phyloP scores from a whole-genome alignment of 2,888 invertebrate species.

The Platypus cylindrus region DNA sequence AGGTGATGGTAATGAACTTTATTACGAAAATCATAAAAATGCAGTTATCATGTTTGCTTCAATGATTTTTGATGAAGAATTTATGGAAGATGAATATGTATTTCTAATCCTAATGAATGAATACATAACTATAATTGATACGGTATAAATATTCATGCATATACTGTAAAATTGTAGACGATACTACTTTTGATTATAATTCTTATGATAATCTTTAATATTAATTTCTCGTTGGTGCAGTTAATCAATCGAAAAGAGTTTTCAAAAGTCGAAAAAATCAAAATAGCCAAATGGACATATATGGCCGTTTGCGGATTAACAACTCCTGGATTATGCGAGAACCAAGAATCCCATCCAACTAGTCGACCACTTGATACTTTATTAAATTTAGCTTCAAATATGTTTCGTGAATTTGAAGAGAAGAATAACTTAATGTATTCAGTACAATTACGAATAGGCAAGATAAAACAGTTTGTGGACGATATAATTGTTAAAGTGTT shows the following conservation, averaged over 20 bases:
- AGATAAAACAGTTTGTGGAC: slow-evolving; percentile 21
- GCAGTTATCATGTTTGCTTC: slow-evolving; percentile 96
- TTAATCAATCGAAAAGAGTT: slow-evolving; percentile 20
- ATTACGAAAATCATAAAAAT: slow-evolving; percentile 70
- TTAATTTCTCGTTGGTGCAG: slow-evolving; percentile 10
- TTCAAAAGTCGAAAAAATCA: slow-evolving; percentile 83
- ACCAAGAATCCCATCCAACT: slow-evolving; percentile 23
- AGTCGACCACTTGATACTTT: slow-evolving; percentile 41
- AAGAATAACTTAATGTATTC: slow-evolving; percentile 45
- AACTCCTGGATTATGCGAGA: slow-evolving; percentile 52
- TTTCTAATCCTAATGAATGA: slow-evolving; percentile 55
- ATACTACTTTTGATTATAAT: not conserved
- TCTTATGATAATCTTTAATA: not conserved
- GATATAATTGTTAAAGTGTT: slow-evolving; percentile 5
- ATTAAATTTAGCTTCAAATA: slow-evolving; percentile 59
- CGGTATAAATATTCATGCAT: slow-evolving; percentile 60
- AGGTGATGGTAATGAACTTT: slow-evolving; percentile 52
- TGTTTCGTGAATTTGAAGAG: slow-evolving; percentile 51
- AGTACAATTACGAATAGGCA: slow-evolving; percentile 62
- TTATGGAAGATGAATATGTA: slow-evolving; percentile 44
- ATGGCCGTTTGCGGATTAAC: slow-evolving; percentile 94
- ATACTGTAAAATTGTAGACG: not conserved
- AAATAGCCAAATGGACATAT: slow-evolving; percentile 92
- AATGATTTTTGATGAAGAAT: slow-evolving; percentile 35
- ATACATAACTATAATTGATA: slow-evolving; percentile 88